phyloP scores from a whole-genome alignment of 2,888 invertebrate species.

The Tetragonisca angustula region DNA sequence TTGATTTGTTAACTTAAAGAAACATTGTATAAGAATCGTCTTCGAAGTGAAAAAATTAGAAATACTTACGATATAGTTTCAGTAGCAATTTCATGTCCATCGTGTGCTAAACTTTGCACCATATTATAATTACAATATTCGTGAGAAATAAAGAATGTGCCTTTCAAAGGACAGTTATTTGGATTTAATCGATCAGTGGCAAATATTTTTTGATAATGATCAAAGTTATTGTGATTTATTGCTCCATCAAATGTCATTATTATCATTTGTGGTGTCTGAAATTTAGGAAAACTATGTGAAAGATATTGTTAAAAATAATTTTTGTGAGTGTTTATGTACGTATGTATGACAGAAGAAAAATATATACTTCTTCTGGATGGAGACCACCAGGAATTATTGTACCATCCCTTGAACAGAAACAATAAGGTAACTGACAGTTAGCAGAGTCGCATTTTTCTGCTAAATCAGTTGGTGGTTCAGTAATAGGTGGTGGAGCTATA shows the following conservation, averaged over 20 bases:
- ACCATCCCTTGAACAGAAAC: slow-evolving; percentile 96
- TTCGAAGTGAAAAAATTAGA: neutral
- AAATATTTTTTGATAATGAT: slow-evolving; percentile 94
- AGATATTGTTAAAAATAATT: neutral
- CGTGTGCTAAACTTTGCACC: slow-evolving; percentile 94
- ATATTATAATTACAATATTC: slow-evolving; percentile 96
- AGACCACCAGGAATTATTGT: slow-evolving; percentile 94
- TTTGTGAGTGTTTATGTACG: neutral
- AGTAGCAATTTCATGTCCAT: slow-evolving; percentile 93
- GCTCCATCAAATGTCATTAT: slow-evolving; percentile 97
- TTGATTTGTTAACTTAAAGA: neutral
- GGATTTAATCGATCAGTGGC: slow-evolving; percentile 92
- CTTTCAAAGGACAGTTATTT: slow-evolving; percentile 94
- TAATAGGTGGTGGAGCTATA: slow-evolving; percentile 91
- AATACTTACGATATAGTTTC: slow-evolving; percentile 89
- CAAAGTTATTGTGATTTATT: slow-evolving; percentile 95
- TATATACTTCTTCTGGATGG: slow-evolving; percentile 90
- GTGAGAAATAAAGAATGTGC: slow-evolving; percentile 97
- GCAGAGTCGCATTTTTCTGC: slow-evolving; percentile 91
- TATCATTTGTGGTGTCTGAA: slow-evolving; percentile 96
- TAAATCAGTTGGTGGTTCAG: slow-evolving; percentile 92
- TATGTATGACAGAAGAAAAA: neutral
- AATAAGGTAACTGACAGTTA: slow-evolving; percentile 93
- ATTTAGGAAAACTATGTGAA: slow-evolving; percentile 72
- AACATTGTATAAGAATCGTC: neutral